These are phyloP conservation scores for Oreochromis niloticus DNA, from an alignment of 2,113 vertebrate genomes.

Conservation along the genomic window DNA sequence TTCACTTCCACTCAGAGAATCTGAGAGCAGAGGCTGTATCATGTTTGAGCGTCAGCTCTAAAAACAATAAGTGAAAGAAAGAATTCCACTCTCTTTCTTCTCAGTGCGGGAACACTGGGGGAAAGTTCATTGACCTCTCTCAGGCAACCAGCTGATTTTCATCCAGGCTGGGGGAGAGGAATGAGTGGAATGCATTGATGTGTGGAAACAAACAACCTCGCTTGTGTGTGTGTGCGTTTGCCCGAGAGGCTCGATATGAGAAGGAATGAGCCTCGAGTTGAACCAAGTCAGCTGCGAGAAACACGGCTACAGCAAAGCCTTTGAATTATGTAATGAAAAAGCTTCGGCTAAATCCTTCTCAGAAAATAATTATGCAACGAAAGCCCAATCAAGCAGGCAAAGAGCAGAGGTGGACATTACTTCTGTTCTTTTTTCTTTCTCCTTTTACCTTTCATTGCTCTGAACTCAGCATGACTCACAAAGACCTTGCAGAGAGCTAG, in stretches of 20 bases:
- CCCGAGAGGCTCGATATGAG: conserved; percentile 45
- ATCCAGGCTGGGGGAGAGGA: conserved; percentile 80
- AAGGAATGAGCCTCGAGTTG: conserved; percentile 29
- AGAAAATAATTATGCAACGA: neutral
- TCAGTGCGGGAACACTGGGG: conserved; percentile 74
- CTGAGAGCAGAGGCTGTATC: neutral
- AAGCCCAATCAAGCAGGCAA: neutral
- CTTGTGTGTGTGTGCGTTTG: conserved; percentile 79
- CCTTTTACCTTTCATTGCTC: neutral
- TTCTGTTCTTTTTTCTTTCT: neutral
- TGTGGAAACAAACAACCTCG: conserved; percentile 85
- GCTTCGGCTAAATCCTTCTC: neutral
- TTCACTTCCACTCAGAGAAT: neutral
- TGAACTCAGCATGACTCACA: neutral
- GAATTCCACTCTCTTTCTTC: neutral
- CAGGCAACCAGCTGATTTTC: conserved; percentile 90
- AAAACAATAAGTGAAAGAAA: neutral
- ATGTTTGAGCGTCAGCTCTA: neutral
- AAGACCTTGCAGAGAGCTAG: neutral
- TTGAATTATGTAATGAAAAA: conserved; percentile 30
- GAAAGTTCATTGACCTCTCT: conserved; percentile 88
- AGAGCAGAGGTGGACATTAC: neutral
- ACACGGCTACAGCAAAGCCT: neutral
- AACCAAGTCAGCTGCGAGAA: conserved; percentile 11
- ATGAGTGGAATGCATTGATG: conserved; percentile 95